Evolutionary conservation across 1,140 invertebrate genomes (phyloP), one percentile per base, ranked within the genome.

Genomic region (Melipona quadrifasciata): DNA sequence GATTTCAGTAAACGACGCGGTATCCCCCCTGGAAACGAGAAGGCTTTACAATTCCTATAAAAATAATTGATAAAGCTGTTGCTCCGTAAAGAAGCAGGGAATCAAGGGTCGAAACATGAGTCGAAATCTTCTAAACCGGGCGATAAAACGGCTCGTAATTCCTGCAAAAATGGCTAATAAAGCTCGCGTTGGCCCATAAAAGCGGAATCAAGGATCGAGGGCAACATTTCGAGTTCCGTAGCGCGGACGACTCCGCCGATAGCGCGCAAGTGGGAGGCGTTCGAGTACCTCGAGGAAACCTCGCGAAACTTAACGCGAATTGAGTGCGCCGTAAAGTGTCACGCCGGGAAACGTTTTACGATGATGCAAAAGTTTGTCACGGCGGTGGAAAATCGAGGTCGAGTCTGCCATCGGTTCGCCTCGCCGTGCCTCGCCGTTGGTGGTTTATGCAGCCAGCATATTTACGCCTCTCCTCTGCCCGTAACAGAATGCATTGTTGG

Each of bases 381-480:
- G 65, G 34, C 68, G 80, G 17, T 84, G 84, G 87, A 89, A 89
- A 89, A 89, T 89, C 87, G 88, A 86, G 88, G 88, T 86, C 88
- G 88, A 84, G 88, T 86, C 81, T 85, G 87, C 57, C 88, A 39
- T 39, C 39, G 39, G 39, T 39, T 73, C 65, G 74, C 84, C 82
- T 91, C 39, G 87, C 90, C 71, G 80, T 77, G 80, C 71, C 10
- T 87, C 90, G 74, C 74, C 85, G 87, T 88, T 86, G 88, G 90
- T 91, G 88, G 90, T 91, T 91, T 88, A 89, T 90, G 88, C 83
- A 82, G 84, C 79, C 86, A 80, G 84, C 85, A 73, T 90, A 88
- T 91, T 91, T 91, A 91, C 90, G 90, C 90, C 90, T 91, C 90
- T 91, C 86, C 39, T 84, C 81, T 73, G 85, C 76, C 86, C 89